Conservation (phyloP, 2,113 vertebrate genomes). For the Oxyruncus cristatus region DNA sequence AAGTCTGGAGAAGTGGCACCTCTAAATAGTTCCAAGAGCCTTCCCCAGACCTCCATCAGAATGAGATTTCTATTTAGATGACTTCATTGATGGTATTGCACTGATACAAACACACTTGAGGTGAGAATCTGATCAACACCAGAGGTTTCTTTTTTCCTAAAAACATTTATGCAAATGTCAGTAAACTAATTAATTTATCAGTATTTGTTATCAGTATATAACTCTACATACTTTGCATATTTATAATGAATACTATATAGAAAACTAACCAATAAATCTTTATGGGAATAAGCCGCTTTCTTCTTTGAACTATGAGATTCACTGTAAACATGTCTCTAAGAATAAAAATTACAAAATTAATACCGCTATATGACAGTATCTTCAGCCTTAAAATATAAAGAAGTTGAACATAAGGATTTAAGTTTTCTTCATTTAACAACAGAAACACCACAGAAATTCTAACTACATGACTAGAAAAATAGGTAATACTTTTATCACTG, state of each 20-base stretch:
- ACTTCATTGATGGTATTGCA: not conserved
- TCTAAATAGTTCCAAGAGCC: not conserved
- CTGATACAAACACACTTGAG: not conserved
- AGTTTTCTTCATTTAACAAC: not conserved
- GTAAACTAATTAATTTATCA: not conserved
- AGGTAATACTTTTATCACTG: not conserved
- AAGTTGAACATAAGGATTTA: not conserved
- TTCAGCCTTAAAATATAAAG: not conserved
- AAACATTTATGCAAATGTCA: not conserved
- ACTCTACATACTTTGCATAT: not conserved
- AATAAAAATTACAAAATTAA: conserved; percentile 38
- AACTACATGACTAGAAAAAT: not conserved
- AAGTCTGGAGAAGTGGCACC: not conserved
- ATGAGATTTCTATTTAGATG: not conserved
- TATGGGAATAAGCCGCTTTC: conserved; percentile 76
- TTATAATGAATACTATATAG: not conserved
- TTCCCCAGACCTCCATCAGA: not conserved
- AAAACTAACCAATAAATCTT: conserved; percentile 88
- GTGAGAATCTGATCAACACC: not conserved
- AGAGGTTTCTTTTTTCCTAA: not conserved
- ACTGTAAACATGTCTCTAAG: conserved; percentile 83
- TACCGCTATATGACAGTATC: not conserved
- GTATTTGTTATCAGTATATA: not conserved
- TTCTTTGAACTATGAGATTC: conserved; percentile 79
- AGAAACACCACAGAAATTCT: not conserved